A percentile compares a stretch with the other conserved stretches of the same genome.
phyloP scores from a whole-genome alignment of 2,113 vertebrate genomes.

The Leiothrix lutea region DNA sequence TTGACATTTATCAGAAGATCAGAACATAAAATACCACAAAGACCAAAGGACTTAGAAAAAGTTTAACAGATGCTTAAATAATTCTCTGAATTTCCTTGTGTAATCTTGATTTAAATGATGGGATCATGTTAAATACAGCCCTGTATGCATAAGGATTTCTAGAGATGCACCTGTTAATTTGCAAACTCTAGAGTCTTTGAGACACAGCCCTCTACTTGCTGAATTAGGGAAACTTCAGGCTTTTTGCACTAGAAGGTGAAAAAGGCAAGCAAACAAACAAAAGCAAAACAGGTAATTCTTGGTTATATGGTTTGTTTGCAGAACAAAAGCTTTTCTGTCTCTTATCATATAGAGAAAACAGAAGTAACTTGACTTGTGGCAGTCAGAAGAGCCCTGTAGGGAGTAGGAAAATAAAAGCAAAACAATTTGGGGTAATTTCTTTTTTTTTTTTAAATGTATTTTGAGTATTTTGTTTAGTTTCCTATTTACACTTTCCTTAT shows the following conservation, averaged over 20 bases:
- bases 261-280: background rate
- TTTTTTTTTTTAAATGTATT: background rate
- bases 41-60: background rate
- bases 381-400: background rate
- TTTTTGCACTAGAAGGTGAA: background rate
- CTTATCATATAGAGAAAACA: background rate
- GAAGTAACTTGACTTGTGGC: background rate
- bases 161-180: background rate
- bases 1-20: background rate
- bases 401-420: background rate
- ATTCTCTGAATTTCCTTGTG: background rate
- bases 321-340: background rate
- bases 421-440: background rate
- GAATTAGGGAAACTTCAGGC: background rate
- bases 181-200: background rate
- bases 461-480: background rate
- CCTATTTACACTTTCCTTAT: background rate
- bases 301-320: background rate
- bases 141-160: background rate
- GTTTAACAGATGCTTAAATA: background rate
- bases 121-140: background rate
- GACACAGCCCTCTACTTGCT: background rate
- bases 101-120: background rate
- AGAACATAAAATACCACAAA: background rate
- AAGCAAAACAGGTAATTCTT: background rate